These are phyloP conservation scores for Felis catus DNA, from an alignment of 2,113 vertebrate species.

Conservation along the genomic window F.catus_Fca126_mat1.0 CM031415.1:72435501-72436000, in stretches of 20 bases:
- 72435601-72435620: neutral
- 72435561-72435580: neutral
- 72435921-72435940: no score
- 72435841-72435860: no score
- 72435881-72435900: no score
- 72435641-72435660: neutral
- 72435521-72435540: neutral
- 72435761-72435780: slow-evolving; percentile 2
- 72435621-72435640: neutral
- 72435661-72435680: neutral
- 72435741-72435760: neutral
- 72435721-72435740: neutral
- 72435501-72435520: neutral
- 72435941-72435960: no score
- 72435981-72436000: no score
- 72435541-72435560: neutral
- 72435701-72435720: neutral
- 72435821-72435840: no score
- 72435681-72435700: neutral
- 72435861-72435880: no score
- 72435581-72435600: neutral
- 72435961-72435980: no score
- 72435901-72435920: no score
- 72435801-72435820: no score
- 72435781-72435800: neutral